These are phyloP conservation scores for Ceuthmochares aereus DNA, from an alignment of 2,113 vertebrate species.

Conservation along the genomic window DNA sequence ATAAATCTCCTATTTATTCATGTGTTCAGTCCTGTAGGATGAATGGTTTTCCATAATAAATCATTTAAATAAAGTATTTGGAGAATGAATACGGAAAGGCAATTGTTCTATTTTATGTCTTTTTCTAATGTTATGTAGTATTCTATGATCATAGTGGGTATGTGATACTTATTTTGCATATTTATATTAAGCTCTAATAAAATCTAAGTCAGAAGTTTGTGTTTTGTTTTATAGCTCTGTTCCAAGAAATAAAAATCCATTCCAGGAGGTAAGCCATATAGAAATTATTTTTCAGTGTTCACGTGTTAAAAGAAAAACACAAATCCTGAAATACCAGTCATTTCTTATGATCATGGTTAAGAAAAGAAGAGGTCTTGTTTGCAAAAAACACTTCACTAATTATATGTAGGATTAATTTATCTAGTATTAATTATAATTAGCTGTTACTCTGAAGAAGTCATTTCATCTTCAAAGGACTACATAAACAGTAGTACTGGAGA, in stretches of 20 bases:
- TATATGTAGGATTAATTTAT: background rate
- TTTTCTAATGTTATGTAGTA: background rate
- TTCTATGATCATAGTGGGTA: background rate
- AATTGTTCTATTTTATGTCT: background rate
- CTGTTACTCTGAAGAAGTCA: background rate
- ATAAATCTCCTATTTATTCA: background rate
- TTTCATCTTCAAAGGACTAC: conserved; percentile 10
- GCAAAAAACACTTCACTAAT: conserved; percentile 8
- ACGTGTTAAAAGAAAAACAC: background rate
- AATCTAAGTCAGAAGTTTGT: background rate
- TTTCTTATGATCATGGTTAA: background rate
- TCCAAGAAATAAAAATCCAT: conserved; percentile 98
- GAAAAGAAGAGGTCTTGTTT: background rate
- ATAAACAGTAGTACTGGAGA: background rate
- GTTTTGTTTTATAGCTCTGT: conserved; percentile 85
- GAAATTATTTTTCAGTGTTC: background rate
- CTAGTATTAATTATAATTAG: background rate
- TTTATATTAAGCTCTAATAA: background rate
- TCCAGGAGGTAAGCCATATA: conserved; percentile 89
- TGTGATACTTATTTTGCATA: background rate
- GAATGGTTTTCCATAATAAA: background rate
- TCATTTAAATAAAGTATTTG: background rate
- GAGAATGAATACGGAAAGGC: background rate
- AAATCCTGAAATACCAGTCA: background rate
- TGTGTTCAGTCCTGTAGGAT: background rate